Evolutionary conservation across 2,888 invertebrate genomes (phyloP).

Genomic region (Sinhomidia bicolor): DNA sequence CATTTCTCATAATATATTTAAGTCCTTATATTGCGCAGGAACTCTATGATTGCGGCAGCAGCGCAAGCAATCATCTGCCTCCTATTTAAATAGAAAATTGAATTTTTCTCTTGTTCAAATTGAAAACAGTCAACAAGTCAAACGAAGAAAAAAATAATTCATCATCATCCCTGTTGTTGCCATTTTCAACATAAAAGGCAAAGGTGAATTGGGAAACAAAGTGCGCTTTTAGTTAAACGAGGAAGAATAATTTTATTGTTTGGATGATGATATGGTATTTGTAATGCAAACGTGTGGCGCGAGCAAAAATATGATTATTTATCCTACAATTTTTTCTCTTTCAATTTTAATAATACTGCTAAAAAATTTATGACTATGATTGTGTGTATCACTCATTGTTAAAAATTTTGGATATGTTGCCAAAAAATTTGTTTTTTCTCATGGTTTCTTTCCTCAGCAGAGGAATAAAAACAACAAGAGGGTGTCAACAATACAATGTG

Average conservation of each 20-base stretch:
- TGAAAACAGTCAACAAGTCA: conserved; percentile 46
- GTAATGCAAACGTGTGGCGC: neutral
- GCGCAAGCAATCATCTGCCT: neutral
- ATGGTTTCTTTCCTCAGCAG: neutral
- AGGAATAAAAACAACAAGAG: neutral
- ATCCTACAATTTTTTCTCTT: neutral
- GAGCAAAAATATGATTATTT: neutral
- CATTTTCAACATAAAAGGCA: conserved; percentile 29
- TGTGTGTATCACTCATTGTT: conserved; percentile 18
- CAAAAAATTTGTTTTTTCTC: neutral
- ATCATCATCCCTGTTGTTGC: conserved; percentile 12
- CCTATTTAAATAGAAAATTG: conserved; percentile 46
- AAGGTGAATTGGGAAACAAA: conserved; percentile 21
- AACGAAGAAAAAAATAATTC: conserved; percentile 9
- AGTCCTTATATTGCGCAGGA: neutral
- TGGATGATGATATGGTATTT: conserved; percentile 10
- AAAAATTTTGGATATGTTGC: conserved; percentile 13
- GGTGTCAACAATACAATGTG: neutral
- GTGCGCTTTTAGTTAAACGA: neutral
- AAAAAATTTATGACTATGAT: conserved; percentile 15
- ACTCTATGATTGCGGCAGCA: neutral
- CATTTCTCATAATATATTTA: conserved; percentile 3
- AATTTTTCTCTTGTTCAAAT: conserved; percentile 37
- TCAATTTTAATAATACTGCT: conserved; percentile 3
- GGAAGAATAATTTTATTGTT: neutral